These are phyloP conservation scores for Drosophila nebulosa DNA, from an alignment of 1,140 invertebrate genomes.

Conservation along the genomic window DNA sequence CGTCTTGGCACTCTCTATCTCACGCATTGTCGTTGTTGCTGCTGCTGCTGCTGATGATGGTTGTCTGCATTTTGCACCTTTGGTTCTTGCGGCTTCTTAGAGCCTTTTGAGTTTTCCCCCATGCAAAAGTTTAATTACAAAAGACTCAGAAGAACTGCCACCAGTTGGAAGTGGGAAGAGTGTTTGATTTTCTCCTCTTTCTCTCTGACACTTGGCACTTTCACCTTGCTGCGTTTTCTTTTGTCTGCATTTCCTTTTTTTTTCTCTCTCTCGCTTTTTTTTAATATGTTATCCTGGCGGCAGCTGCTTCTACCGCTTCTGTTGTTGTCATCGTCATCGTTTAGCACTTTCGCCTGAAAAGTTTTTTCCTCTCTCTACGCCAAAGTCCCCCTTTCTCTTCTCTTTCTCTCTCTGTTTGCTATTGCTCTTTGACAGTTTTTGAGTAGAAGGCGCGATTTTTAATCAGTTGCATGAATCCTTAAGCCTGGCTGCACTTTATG, in stretches of 20 bases:
- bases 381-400: background rate
- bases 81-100: conserved; percentile 36
- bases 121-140: conserved; percentile 72
- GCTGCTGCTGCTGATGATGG: conserved; percentile 35
- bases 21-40: conserved; percentile 42
- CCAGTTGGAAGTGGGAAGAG: conserved; percentile 3
- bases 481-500: conserved; percentile 56
- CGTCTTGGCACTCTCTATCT: background rate
- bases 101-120: conserved; percentile 45
- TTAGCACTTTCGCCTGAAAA: conserved; percentile 70
- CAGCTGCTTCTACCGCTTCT: background rate
- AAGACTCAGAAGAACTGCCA: conserved; percentile 58
- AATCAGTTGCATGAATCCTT: conserved; percentile 67
- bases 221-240: conserved; percentile 39
- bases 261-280: background rate
- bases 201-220: conserved; percentile 39
- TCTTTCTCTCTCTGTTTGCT: background rate
- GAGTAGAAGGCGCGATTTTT: conserved; percentile 55
- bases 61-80: background rate
- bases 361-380: conserved; percentile 35
- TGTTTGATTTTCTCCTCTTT: conserved; percentile 1
- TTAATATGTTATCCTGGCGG: background rate
- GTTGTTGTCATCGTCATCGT: conserved; percentile 35
- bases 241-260: background rate
- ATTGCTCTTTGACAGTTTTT: conserved; percentile 63